A percentile compares a stretch with the other conserved stretches of the same genome.
Evolutionary conservation across 2,888 invertebrate genomes (phyloP).

Genomic region (Drosophila quinaria): DNA sequence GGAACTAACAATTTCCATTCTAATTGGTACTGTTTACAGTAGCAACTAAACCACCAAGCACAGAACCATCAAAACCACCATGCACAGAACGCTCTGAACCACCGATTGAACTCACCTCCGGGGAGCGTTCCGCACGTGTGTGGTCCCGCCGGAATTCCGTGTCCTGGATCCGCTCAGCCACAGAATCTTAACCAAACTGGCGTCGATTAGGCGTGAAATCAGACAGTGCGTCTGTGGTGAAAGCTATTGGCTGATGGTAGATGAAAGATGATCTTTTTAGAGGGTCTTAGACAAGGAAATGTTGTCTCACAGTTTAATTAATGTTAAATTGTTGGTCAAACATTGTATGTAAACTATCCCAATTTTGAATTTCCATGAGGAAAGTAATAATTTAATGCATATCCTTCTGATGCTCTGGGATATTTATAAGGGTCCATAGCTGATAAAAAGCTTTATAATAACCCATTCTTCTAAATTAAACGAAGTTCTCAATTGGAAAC

Average conservation of each 20-base stretch:
- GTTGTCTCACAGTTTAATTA: not conserved
- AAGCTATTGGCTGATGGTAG: conserved; percentile 6
- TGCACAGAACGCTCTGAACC: not conserved
- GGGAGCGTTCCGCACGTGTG: not conserved
- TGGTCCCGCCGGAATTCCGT: not conserved
- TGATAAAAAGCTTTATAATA: not conserved
- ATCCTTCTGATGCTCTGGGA: too few species aligned
- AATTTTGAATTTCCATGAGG: not conserved
- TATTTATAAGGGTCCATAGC: too few species aligned
- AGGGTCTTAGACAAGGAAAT: not conserved
- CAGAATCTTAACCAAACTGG: not conserved
- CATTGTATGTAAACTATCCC: not conserved
- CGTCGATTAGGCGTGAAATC: not conserved
- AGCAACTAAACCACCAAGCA: conserved; percentile 2
- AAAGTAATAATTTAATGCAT: too few species aligned
- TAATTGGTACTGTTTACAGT: conserved; percentile 22
- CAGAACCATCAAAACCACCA: not conserved
- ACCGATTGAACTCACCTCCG: not conserved
- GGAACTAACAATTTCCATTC: conserved; percentile 8
- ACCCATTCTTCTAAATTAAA: too few species aligned
- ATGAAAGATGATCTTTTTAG: not conserved
- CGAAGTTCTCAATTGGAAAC: too few species aligned
- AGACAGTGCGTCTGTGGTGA: conserved; percentile 5
- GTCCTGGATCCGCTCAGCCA: not conserved
- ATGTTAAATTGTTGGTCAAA: not conserved